phyloP scores from a whole-genome alignment of 2,797 vertebrate species.

The Columba guinea region DNA sequence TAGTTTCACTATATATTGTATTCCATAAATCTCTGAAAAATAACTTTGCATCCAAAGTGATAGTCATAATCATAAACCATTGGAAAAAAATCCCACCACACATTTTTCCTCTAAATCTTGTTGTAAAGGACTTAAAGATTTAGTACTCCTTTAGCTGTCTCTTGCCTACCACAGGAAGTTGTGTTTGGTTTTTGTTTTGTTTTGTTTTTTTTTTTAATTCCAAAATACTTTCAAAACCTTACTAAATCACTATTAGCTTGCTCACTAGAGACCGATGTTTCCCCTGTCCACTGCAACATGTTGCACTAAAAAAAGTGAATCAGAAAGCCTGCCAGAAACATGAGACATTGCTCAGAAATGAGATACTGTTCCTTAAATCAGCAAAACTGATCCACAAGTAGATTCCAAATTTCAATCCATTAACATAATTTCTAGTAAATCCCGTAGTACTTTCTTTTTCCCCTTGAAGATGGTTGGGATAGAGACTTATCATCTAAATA shows the following conservation, averaged over 20 bases:
- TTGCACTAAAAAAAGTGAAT: not conserved
- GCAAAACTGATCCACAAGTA: not conserved
- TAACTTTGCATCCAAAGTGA: not conserved
- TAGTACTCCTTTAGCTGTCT: not conserved
- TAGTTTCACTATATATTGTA: not conserved
- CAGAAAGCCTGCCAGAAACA: not conserved
- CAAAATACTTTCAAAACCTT: not conserved
- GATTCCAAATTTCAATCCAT: not conserved
- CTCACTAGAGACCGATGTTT: not conserved
- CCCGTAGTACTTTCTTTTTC: not conserved
- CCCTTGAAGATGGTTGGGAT: not conserved
- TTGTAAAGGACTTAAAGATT: not conserved
- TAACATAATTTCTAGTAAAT: not conserved
- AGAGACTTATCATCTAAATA: not conserved
- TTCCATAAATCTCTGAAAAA: not conserved
- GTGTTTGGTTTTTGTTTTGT: not conserved
- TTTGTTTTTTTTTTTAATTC: not conserved
- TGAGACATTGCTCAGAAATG: not conserved
- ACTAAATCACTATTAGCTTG: not conserved
- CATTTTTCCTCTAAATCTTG: not conserved
- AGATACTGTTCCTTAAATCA: not conserved
- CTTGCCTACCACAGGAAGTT: not conserved
- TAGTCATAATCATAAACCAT: not conserved
- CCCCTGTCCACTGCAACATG: not conserved
- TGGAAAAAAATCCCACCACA: accelerated